These are phyloP conservation scores for Micronycteris hirsuta DNA, from an alignment of 2,113 vertebrate species.

Conservation along the genomic window DNA sequence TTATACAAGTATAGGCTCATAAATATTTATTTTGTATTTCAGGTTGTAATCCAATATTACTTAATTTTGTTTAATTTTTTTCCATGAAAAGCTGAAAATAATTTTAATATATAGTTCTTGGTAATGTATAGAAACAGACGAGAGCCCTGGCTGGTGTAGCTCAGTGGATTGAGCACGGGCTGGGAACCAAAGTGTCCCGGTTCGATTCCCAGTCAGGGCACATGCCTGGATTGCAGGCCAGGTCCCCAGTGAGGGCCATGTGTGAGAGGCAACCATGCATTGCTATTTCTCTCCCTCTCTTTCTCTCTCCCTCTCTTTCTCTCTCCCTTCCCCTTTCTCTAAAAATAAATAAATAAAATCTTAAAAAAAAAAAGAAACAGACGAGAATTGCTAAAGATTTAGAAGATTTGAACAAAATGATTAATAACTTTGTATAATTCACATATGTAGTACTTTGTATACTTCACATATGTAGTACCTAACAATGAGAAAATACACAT, in stretches of 20 bases:
- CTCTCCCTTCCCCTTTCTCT: too few relatives aligned
- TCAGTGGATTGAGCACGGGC: too few relatives aligned
- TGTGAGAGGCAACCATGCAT: too few relatives aligned
- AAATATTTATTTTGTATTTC: neutral
- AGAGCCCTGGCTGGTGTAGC: too few relatives aligned
- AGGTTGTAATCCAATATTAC: neutral
- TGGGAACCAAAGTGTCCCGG: too few relatives aligned
- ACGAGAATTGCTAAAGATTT: neutral
- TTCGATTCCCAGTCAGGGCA: too few relatives aligned
- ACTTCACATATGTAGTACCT: neutral
- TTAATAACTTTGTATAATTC: neutral
- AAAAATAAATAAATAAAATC: too few relatives aligned
- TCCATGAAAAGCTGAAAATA: neutral
- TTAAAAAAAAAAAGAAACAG: too few relatives aligned
- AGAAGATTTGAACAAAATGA: neutral
- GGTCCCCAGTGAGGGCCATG: too few relatives aligned
- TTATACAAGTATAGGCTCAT: neutral
- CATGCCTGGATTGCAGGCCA: too few relatives aligned
- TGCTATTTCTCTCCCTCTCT: too few relatives aligned
- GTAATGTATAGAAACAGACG: neutral
- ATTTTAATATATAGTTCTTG: neutral
- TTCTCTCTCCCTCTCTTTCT: too few relatives aligned
- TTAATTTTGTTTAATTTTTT: neutral
- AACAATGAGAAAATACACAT: neutral
- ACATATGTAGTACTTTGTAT: neutral